A percentile compares a stretch with the other conserved stretches of the same genome.
These are phyloP conservation scores for Merodon equestris DNA, from an alignment of 2,888 invertebrate genomes.

Conservation along the genomic window DNA sequence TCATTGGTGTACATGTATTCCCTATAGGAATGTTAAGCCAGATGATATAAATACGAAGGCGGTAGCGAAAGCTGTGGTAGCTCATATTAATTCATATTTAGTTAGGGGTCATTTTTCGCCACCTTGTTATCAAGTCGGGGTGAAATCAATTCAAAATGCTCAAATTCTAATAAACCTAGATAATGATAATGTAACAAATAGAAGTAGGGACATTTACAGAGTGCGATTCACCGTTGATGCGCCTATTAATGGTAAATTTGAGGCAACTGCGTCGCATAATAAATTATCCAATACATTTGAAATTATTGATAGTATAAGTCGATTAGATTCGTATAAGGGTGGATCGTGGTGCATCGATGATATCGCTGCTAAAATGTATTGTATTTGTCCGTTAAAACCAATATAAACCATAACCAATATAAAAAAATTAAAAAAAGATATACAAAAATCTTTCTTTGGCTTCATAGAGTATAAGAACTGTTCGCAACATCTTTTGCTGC, in stretches of 20 bases:
- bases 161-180: constrained; percentile 4
- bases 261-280: constrained; percentile 21
- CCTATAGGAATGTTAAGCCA: constrained; percentile 75
- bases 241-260: background rate
- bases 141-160: constrained; percentile 12
- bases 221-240: constrained; percentile 19
- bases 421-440: constrained; percentile 1
- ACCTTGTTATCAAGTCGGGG: constrained; percentile 9
- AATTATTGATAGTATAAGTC: constrained; percentile 65
- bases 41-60: constrained; percentile 8
- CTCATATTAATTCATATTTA: constrained; percentile 28
- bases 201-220: background rate
- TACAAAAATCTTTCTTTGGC: too few relatives aligned
- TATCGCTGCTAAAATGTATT: constrained; percentile 73
- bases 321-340: constrained; percentile 70
- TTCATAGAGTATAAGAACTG: too few relatives aligned
- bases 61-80: background rate
- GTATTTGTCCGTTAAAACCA: too few relatives aligned
- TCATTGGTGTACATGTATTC: constrained; percentile 88
- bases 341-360: constrained; percentile 70
- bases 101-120: background rate
- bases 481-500: too few relatives aligned
- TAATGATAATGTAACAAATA: background rate
- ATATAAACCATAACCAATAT: too few relatives aligned
- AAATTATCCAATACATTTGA: constrained; percentile 9